These are phyloP conservation scores for Ifrita kowaldi DNA, from an alignment of 2,113 vertebrate genomes.

Conservation along the genomic window DNA sequence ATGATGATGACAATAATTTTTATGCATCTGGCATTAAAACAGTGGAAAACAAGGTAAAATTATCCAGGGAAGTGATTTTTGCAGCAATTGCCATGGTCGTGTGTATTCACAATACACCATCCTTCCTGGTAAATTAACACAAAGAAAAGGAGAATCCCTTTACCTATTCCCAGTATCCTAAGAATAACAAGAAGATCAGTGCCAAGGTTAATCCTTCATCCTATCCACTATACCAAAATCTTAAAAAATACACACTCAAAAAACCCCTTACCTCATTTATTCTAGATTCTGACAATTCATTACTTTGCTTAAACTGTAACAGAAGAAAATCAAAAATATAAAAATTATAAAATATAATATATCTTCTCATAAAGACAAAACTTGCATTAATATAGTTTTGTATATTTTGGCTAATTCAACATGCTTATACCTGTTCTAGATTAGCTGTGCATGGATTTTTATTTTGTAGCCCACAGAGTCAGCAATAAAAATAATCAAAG, in stretches of 20 bases:
- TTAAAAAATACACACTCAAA: neutral
- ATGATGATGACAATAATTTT: neutral
- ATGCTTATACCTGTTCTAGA: neutral
- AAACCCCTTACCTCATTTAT: neutral
- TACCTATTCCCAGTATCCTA: neutral
- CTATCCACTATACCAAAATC: neutral
- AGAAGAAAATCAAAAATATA: neutral
- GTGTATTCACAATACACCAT: neutral
- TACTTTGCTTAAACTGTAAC: neutral
- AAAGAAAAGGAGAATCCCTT: neutral
- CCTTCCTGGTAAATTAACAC: neutral
- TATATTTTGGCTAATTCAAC: neutral
- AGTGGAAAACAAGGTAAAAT: neutral
- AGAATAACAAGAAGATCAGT: neutral
- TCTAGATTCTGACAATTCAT: neutral
- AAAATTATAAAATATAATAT: neutral
- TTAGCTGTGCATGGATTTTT: neutral
- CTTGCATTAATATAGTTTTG: neutral
- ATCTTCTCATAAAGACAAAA: neutral
- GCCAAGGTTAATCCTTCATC: neutral
- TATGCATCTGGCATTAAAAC: neutral
- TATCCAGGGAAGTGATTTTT: neutral
- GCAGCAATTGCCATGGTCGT: neutral
- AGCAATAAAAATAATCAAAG: neutral
- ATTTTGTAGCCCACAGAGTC: neutral